Percentiles rank a stretch among this genome's conserved stretches.
phyloP scores from a whole-genome alignment of 35 echinoderm and acorn worm genomes.

The Nesometra sesokonis region DNA sequence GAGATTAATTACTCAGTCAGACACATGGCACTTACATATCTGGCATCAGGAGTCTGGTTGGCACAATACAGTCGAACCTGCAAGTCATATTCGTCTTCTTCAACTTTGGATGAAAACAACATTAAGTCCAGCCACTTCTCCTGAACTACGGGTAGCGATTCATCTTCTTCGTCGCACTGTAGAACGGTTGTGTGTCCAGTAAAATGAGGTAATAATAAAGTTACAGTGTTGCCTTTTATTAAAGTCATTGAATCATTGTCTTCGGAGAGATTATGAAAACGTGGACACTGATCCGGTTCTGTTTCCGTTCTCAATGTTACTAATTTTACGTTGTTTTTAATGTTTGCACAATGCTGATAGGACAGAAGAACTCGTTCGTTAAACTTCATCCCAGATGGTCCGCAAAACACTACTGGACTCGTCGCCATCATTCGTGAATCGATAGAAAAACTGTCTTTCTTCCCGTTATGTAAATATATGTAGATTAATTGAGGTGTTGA shows the following conservation, averaged over 20 bases:
- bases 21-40: not conserved
- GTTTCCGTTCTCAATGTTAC: not conserved
- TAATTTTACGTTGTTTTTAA: not conserved
- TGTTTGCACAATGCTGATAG: slow-evolving; percentile 15
- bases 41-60: not conserved
- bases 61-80: not conserved
- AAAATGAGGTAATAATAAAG: not conserved
- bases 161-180: not conserved
- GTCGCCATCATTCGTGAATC: not conserved
- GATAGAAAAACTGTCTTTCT: not conserved
- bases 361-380: not conserved
- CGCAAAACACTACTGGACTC: slow-evolving; percentile 1
- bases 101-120: not conserved
- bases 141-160: not conserved
- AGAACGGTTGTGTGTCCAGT: not conserved
- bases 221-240: not conserved
- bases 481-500: not conserved
- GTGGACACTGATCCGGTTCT: not conserved
- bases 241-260: not conserved
- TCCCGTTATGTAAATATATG: not conserved
- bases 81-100: not conserved
- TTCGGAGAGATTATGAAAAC: not conserved
- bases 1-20: too few relatives aligned
- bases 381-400: slow-evolving; percentile 2
- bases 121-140: not conserved